Conservation (phyloP, 1,140 invertebrate genomes). For the Leptoteleia sp. region DNA sequence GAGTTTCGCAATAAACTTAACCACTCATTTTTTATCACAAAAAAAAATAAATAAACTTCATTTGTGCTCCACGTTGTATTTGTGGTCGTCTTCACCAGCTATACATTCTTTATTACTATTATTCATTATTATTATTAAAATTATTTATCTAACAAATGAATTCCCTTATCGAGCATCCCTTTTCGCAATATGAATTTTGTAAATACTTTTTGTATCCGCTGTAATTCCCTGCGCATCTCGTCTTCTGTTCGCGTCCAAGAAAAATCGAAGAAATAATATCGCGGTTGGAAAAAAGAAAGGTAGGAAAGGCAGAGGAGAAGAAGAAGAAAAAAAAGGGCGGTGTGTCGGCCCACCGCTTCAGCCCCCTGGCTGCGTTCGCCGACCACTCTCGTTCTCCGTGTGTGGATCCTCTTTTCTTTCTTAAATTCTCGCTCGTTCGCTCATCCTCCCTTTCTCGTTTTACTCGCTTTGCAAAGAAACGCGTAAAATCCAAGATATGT, state of each 20-base stretch:
- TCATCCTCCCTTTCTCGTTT: conserved; percentile 66
- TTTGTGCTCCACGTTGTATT: too few relatives aligned
- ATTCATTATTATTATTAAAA: too few relatives aligned
- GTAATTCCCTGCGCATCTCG: conserved; percentile 55
- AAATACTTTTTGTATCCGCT: conserved; percentile 49
- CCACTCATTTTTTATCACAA: too few relatives aligned
- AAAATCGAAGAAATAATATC: conserved; percentile 74
- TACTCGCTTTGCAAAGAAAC: conserved; percentile 68
- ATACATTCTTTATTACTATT: too few relatives aligned
- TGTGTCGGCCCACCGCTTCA: conserved; percentile 73
- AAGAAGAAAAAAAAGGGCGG: conserved; percentile 63
- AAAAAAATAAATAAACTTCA: too few relatives aligned
- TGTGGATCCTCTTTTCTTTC: conserved; percentile 69
- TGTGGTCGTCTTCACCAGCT: too few relatives aligned
- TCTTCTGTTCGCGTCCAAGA: conserved; percentile 69
- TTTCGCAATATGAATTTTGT: conserved; percentile 45
- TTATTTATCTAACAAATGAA: conserved; percentile 23
- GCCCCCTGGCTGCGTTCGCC: conserved; percentile 71
- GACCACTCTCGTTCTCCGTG: conserved; percentile 68
- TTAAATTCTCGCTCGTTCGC: conserved; percentile 73
- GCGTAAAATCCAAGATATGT: conserved; percentile 75
- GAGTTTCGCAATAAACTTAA: too few relatives aligned
- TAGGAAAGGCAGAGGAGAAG: conserved; percentile 63
- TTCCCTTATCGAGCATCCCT: conserved; percentile 24
- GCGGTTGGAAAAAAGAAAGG: conserved; percentile 64